Evolutionary conservation across 2,888 invertebrate genomes (phyloP).

Genomic region (Calameuta idolon): DNA sequence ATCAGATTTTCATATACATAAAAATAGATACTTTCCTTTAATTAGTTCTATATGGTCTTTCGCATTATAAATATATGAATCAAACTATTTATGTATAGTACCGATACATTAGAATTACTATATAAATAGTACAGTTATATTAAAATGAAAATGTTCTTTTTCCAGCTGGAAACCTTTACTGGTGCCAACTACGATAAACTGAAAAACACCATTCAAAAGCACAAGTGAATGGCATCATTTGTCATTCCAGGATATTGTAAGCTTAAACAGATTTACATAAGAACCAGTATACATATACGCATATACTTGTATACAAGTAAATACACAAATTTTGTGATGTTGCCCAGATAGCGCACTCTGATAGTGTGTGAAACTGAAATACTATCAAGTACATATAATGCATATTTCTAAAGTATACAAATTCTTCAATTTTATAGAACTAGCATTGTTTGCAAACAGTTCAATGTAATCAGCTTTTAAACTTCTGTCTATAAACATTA

Average conservation of each 20-base stretch:
- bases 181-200: constrained; percentile 84
- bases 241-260: constrained; percentile 21
- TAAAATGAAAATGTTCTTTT: too few relatives aligned
- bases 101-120: not conserved
- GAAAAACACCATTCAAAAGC: constrained; percentile 71
- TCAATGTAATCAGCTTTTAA: constrained; percentile 31
- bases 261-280: constrained; percentile 24
- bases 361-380: constrained; percentile 21
- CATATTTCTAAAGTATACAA: constrained; percentile 17
- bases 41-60: too few relatives aligned
- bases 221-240: constrained; percentile 67
- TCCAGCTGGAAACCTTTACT: constrained; percentile 76
- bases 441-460: too few relatives aligned
- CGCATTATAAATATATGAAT: too few relatives aligned
- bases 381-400: constrained; percentile 28
- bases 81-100: not conserved
- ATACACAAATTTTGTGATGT: constrained; percentile 8
- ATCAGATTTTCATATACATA: constrained; percentile 9
- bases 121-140: not conserved
- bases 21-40: not conserved
- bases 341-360: constrained; percentile 3
- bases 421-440: too few relatives aligned
- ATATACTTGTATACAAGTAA: constrained; percentile 9
- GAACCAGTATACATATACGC: not conserved
- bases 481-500: constrained; percentile 8